Base-by-base conservation (phyloP, 2,113 vertebrate genomes). In the Desmodus rotundus region DNA sequence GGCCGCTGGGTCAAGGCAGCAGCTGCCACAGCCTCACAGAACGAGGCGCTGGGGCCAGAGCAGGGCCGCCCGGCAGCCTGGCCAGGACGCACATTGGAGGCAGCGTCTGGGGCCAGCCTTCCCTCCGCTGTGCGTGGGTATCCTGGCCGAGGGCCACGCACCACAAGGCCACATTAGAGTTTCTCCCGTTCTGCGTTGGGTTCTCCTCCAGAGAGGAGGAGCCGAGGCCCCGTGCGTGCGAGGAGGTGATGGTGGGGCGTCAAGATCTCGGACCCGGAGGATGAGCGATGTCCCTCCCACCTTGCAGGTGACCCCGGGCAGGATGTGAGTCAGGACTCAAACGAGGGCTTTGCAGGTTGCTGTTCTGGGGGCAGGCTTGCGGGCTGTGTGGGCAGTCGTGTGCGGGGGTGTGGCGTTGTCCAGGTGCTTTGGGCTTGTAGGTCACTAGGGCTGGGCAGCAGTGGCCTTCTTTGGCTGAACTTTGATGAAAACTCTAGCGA, bases 341-440 rank as follows among this genome's bases (percentile, higher is more conserved):
- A 54, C 47, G 52, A 10, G 52, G 15, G 36, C 13, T n/a, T n/a
- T n/a, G n/a, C 45, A 10, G 38, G 33, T 31, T 31, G 3, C 17
- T 17, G 0, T 87, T 45, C 43, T 10, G 7, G 22, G 73, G 56
- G 16, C 78, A 43, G 0, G 28, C 43, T 6, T 12, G 3, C 2
- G 0, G 4, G n/a, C 14, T 5, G 0, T 2, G 7, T 1, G 11
- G 78, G 45, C 1, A 28, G 28, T 11, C 5, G 0, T 14, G 1
- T 4, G 43, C 0, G 0, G 54, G 4, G 24, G 20, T 10, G 24
- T 0, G 5, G 45, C 8, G 0, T 1, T 41, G 12, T 41, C n/a
- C 7, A 28, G 28, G n/a, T 10, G 28, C 41, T 7, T 33, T 5
- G 0, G n/a, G 9, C 45, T 65, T 47, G 56, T 16, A 13, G 70